Evolutionary conservation across 2,888 invertebrate species (phyloP).

Genomic region (Blastobasis lacticolella): DNA sequence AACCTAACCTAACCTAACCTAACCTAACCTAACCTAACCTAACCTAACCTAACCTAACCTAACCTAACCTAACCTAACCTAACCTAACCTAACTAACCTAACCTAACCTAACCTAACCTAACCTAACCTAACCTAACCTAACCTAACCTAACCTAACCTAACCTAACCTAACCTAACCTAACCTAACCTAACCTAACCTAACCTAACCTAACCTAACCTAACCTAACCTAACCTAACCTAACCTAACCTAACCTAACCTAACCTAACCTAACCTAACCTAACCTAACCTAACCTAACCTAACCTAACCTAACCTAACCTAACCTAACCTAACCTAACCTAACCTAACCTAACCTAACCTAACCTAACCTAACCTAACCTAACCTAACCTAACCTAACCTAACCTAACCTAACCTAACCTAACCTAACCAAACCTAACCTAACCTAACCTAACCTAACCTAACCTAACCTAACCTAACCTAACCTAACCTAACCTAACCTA

Average conservation of each 20-base stretch:
- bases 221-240: slow-evolving; percentile 16
- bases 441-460: slow-evolving; percentile 15
- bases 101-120: not conserved
- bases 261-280: slow-evolving; percentile 18
- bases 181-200: slow-evolving; percentile 13
- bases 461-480: slow-evolving; percentile 15
- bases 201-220: slow-evolving; percentile 15
- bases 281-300: slow-evolving; percentile 19
- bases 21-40: slow-evolving; percentile 2
- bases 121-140: slow-evolving; percentile 1
- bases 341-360: slow-evolving; percentile 19
- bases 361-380: slow-evolving; percentile 19
- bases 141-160: slow-evolving; percentile 12
- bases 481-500: slow-evolving; percentile 8
- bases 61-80: slow-evolving; percentile 3
- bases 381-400: slow-evolving; percentile 15
- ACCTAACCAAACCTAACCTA: slow-evolving; percentile 9
- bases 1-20: slow-evolving; percentile 1
- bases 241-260: slow-evolving; percentile 19
- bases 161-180: slow-evolving; percentile 14
- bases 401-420: slow-evolving; percentile 13
- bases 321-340: slow-evolving; percentile 20
- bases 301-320: slow-evolving; percentile 20
- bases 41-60: slow-evolving; percentile 4
- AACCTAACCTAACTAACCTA: not conserved